Conservation (phyloP, 2,797 vertebrate genomes). For the Takifugu rubripes region DNA sequence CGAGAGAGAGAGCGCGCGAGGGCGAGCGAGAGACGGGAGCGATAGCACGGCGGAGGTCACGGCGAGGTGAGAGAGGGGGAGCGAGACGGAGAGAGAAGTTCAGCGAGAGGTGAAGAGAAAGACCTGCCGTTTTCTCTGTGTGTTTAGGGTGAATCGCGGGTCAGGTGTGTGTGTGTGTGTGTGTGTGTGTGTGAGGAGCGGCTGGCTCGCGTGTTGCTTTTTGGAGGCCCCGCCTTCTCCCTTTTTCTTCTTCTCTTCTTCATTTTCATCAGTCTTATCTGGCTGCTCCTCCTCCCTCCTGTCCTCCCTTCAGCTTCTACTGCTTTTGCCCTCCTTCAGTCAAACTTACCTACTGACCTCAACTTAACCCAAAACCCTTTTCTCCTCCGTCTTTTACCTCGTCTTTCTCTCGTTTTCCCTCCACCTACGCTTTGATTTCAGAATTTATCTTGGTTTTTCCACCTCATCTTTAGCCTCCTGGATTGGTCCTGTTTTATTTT, state of each 20-base stretch:
- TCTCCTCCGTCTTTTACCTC: background rate
- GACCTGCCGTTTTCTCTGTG: constrained; percentile 51
- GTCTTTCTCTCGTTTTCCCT: background rate
- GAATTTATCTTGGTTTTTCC: no score
- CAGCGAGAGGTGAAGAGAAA: constrained; percentile 69
- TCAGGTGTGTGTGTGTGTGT: constrained; percentile 49
- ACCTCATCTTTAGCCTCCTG: background rate
- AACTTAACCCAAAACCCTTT: constrained; percentile 33
- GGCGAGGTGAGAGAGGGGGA: constrained; percentile 87
- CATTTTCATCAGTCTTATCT: constrained; percentile 50
- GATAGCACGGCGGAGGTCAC: constrained; percentile 87
- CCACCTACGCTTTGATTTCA: background rate
- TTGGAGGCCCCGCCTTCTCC: constrained; percentile 14
- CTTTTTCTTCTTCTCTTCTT: constrained; percentile 12
- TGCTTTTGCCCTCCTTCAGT: constrained; percentile 13
- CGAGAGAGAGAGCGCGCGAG: constrained; percentile 42
- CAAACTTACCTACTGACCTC: constrained; percentile 48
- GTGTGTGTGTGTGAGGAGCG: constrained; percentile 35
- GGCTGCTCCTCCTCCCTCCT: constrained; percentile 5
- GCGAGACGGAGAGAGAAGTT: constrained; percentile 71
- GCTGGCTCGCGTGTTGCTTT: constrained; percentile 49
- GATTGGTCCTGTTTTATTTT: background rate
- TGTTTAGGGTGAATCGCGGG: constrained; percentile 53
- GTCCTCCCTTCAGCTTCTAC: constrained; percentile 26
- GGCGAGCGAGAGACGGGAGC: constrained; percentile 50